These are phyloP conservation scores for Trichopria drosophilae DNA, from an alignment of 2,888 invertebrate genomes.

Conservation along the genomic window DNA sequence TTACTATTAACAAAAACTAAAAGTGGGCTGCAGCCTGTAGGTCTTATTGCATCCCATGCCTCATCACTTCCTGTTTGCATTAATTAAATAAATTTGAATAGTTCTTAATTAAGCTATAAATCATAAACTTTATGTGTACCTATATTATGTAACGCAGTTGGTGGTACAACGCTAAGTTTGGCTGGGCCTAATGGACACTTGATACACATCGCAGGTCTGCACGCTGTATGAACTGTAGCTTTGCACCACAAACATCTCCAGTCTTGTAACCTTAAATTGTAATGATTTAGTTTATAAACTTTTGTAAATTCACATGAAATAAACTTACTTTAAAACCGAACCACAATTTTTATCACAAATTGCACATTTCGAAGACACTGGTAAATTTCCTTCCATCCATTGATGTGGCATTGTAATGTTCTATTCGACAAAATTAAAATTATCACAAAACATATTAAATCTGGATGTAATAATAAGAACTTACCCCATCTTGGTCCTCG, in stretches of 20 bases:
- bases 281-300: slow-evolving; percentile 3
- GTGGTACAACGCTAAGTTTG: slow-evolving; percentile 91
- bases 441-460: slow-evolving; percentile 1
- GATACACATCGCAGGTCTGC: slow-evolving; percentile 77
- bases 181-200: slow-evolving; percentile 87
- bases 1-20: slow-evolving; percentile 97
- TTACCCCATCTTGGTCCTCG: slow-evolving; percentile 88
- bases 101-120: slow-evolving; percentile 7
- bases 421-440: slow-evolving; percentile 57
- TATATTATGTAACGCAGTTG: slow-evolving; percentile 88
- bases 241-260: slow-evolving; percentile 97
- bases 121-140: slow-evolving; percentile 51
- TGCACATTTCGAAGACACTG: slow-evolving; percentile 89
- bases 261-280: slow-evolving; percentile 75
- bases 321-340: slow-evolving; percentile 78
- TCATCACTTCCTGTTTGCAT: slow-evolving; percentile 69
- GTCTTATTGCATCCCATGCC: slow-evolving; percentile 82
- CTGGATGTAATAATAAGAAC: slow-evolving; percentile 41
- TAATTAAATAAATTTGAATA: slow-evolving; percentile 11
- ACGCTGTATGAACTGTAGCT: slow-evolving; percentile 87
- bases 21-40: slow-evolving; percentile 73
- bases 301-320: too few species aligned
- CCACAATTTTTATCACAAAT: slow-evolving; percentile 96
- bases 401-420: slow-evolving; percentile 95
- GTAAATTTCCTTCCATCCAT: slow-evolving; percentile 97